A percentile compares a stretch with the other conserved stretches of the same genome.
Conservation (phyloP, 1,140 invertebrate genomes). For the Lepidotrigona ventralis region DNA sequence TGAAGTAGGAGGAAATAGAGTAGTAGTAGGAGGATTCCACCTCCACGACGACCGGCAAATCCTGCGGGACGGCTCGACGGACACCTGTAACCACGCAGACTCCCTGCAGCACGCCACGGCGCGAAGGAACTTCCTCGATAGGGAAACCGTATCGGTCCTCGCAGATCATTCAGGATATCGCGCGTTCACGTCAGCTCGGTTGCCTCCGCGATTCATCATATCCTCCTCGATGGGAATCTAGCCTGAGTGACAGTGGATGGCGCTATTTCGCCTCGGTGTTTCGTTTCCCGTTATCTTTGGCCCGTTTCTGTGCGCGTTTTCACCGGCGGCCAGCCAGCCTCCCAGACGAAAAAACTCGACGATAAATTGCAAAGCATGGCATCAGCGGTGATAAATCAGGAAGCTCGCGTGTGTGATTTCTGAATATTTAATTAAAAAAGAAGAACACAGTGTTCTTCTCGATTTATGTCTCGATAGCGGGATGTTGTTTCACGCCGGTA, state of each 20-base stretch:
- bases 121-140: conserved; percentile 57
- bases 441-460: too few species aligned
- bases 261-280: too few species aligned
- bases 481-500: too few species aligned
- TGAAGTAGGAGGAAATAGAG: conserved; percentile 62
- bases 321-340: neutral
- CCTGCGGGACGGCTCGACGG: conserved; percentile 64
- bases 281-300: neutral
- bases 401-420: conserved; percentile 11
- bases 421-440: conserved; percentile 1
- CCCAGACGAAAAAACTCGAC: neutral
- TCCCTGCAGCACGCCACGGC: conserved; percentile 57
- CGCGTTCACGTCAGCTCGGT: conserved; percentile 21
- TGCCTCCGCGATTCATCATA: neutral
- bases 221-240: conserved; percentile 5
- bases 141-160: conserved; percentile 30
- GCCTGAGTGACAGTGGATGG: conserved; percentile 1
- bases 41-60: conserved; percentile 61
- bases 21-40: conserved; percentile 66
- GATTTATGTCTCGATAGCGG: too few species aligned
- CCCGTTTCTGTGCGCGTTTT: neutral
- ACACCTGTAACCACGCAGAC: conserved; percentile 68
- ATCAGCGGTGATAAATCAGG: neutral
- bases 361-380: neutral
- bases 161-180: conserved; percentile 57